Evolutionary conservation across 1,140 invertebrate genomes (phyloP).

Genomic region (Drosophila bocki): DNA sequence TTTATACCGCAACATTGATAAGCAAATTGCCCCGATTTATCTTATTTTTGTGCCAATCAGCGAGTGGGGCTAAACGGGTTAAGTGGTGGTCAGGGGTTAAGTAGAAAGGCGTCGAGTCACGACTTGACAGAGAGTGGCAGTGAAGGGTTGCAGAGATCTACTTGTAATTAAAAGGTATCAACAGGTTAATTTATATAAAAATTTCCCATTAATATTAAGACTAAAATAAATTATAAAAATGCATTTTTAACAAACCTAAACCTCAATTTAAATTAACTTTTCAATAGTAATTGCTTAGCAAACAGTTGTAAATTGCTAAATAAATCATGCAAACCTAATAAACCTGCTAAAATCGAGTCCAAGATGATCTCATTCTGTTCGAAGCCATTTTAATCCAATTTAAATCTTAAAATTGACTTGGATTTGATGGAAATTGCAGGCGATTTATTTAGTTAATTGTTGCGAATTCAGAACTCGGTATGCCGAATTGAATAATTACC

Average conservation of each 20-base stretch:
- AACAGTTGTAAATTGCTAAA: not conserved
- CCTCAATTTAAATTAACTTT: not conserved
- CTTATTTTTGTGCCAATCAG: not conserved
- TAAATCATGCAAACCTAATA: slow-evolving; percentile 14
- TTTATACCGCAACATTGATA: slow-evolving; percentile 33
- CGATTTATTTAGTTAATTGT: slow-evolving; percentile 47
- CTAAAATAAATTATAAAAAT: not conserved
- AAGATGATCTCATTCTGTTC: slow-evolving; percentile 23
- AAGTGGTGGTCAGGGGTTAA: slow-evolving; percentile 32
- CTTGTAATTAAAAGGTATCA: not conserved
- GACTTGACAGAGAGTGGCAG: slow-evolving; percentile 13
- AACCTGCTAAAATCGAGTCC: not conserved
- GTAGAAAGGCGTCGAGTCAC: slow-evolving; percentile 18
- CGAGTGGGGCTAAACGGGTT: slow-evolving; percentile 26
- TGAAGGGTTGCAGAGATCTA: not conserved
- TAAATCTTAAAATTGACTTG: slow-evolving; percentile 37
- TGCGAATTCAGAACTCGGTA: slow-evolving; percentile 21
- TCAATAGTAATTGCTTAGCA: not conserved
- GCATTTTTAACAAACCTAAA: not conserved
- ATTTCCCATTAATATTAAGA: not conserved
- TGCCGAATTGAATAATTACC: slow-evolving; percentile 37
- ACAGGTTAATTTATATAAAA: not conserved
- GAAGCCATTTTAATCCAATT: slow-evolving; percentile 16
- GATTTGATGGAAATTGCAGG: slow-evolving; percentile 7
- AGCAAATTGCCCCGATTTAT: slow-evolving; percentile 31